Evolutionary conservation across 2,113 vertebrate species (phyloP).

Genomic region (Sialia sialis): DNA sequence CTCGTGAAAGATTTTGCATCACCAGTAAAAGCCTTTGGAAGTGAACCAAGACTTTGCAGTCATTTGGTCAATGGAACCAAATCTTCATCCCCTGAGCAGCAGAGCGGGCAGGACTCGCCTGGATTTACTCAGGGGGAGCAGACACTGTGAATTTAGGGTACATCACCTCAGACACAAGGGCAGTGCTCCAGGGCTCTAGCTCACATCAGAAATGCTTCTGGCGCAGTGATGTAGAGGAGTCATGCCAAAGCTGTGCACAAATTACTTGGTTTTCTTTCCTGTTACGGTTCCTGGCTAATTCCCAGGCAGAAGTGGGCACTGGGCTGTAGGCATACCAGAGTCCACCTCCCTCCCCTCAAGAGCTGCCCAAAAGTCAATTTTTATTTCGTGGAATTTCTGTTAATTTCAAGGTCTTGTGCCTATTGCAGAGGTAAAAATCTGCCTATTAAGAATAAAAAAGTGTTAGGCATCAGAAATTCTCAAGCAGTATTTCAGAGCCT

Average conservation of each 20-base stretch:
- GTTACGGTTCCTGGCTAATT: neutral
- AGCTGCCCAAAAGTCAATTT: neutral
- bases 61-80: neutral
- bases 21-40: neutral
- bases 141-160: neutral
- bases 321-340: neutral
- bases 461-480: neutral
- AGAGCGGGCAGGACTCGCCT: neutral
- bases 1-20: neutral
- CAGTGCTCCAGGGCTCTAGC: neutral
- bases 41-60: neutral
- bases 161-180: neutral
- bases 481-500: neutral
- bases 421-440: neutral
- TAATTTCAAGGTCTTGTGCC: neutral
- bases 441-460: neutral
- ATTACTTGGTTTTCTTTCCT: neutral
- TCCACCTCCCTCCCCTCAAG: neutral
- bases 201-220: neutral
- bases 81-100: neutral
- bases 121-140: neutral
- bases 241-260: neutral
- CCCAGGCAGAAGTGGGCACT: neutral
- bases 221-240: neutral
- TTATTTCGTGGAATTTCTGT: neutral